Conservation (phyloP, 2,888 invertebrate genomes). For the Pristionchus maxplancki region DNA sequence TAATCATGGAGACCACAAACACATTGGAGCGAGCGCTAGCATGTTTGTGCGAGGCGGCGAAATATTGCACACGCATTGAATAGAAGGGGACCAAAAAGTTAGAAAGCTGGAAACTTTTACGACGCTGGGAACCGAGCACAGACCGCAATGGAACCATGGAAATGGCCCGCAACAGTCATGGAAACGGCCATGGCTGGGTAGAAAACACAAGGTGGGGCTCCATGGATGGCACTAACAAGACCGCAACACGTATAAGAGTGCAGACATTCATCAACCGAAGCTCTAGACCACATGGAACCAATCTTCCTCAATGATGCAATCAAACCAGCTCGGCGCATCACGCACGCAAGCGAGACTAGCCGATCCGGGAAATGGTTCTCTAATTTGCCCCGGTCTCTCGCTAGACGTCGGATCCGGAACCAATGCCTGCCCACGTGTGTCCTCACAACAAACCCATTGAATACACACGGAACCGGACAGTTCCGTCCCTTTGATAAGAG, state of each 20-base stretch:
- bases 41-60: not conserved
- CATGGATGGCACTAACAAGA: not conserved
- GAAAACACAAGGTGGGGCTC: too few species aligned
- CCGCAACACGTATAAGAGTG: not conserved
- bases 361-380: not conserved
- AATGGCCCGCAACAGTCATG: not conserved
- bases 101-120: conserved; percentile 1
- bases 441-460: conserved; percentile 20
- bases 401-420: not conserved
- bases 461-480: conserved; percentile 12
- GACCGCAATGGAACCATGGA: not conserved
- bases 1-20: not conserved
- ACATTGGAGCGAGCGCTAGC: not conserved
- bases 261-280: not conserved
- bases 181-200: too few species aligned
- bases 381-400: not conserved
- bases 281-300: not conserved
- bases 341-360: not conserved
- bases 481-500: not conserved
- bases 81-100: not conserved
- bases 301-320: conserved; percentile 19
- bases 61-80: not conserved
- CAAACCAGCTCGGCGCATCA: not conserved
- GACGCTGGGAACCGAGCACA: not conserved
- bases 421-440: not conserved